These are phyloP conservation scores for Eilema griseolum DNA, from an alignment of 2,888 invertebrate species.

Conservation along the genomic window DNA sequence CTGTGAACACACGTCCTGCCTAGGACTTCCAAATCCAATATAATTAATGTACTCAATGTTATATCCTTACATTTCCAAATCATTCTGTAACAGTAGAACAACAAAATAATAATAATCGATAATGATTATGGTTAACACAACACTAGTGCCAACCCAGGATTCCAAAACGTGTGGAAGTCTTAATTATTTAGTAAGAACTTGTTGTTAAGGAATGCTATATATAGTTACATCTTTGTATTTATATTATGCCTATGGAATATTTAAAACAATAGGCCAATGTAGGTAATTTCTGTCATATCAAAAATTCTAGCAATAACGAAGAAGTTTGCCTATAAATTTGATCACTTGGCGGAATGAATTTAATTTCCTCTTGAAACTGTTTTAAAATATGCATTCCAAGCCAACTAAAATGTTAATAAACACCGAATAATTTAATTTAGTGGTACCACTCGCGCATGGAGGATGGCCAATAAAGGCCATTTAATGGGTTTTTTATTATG, in stretches of 20 bases:
- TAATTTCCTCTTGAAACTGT: constrained; percentile 70
- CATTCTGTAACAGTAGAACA: too few species aligned
- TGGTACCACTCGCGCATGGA: constrained; percentile 79
- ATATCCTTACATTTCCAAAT: too few species aligned
- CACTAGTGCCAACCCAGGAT: too few species aligned
- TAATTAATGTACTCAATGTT: too few species aligned
- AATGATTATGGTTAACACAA: too few species aligned
- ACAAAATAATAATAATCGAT: too few species aligned
- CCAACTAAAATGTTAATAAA: constrained; percentile 85
- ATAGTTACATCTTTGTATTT: not conserved
- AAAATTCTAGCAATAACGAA: constrained; percentile 15
- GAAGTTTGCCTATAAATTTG: constrained; percentile 46
- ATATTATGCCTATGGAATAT: not conserved
- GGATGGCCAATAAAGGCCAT: constrained; percentile 82
- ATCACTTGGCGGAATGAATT: constrained; percentile 73
- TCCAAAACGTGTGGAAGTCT: too few species aligned
- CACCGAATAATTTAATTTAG: constrained; percentile 83
- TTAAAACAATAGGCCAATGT: not conserved
- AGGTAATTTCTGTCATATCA: not conserved
- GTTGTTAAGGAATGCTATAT: too few species aligned
- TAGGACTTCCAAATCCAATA: too few species aligned
- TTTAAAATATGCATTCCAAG: constrained; percentile 76
- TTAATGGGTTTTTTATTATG: constrained; percentile 85
- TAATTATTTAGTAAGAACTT: too few species aligned
- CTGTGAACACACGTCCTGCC: too few species aligned